A percentile compares a stretch with the other conserved stretches of the same genome.
Evolutionary conservation across 2,888 invertebrate species (phyloP).

Genomic region (Lymantria monacha): DNA sequence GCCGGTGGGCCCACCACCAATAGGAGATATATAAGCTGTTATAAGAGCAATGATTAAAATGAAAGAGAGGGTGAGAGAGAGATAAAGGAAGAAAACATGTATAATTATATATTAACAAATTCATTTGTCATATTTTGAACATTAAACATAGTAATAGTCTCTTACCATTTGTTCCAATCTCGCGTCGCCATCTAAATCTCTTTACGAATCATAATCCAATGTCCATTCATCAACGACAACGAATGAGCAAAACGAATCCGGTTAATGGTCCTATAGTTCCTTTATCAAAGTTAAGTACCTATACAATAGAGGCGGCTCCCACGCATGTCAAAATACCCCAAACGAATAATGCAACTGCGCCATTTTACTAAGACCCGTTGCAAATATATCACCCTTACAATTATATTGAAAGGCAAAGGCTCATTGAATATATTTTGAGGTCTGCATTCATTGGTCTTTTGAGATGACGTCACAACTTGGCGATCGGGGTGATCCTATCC

Average conservation of each 20-base stretch:
- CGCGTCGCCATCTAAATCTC: slow-evolving; percentile 53
- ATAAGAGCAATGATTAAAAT: no score
- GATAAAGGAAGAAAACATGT: no score
- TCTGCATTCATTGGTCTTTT: slow-evolving; percentile 46
- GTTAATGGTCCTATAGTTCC: slow-evolving; percentile 77
- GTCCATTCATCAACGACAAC: slow-evolving; percentile 70
- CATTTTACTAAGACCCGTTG: slow-evolving; percentile 39
- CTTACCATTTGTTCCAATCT: slow-evolving; percentile 40
- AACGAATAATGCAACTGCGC: slow-evolving; percentile 38
- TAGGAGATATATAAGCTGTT: no score
- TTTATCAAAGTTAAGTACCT: slow-evolving; percentile 80
- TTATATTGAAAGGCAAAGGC: background rate
- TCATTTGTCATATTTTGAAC: no score
- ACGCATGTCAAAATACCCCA: slow-evolving; percentile 79
- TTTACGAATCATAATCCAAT: slow-evolving; percentile 75
- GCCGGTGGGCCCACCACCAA: no score
- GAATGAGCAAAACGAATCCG: slow-evolving; percentile 79
- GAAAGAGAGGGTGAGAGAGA: no score
- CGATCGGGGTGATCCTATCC: slow-evolving; percentile 62
- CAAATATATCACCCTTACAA: slow-evolving; percentile 14
- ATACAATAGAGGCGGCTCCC: slow-evolving; percentile 76
- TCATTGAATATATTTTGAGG: slow-evolving; percentile 25
- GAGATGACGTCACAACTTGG: slow-evolving; percentile 54
- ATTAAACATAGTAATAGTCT: no score
- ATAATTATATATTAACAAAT: no score